A percentile compares a stretch with the other conserved stretches of the same genome.
Evolutionary conservation across 2,888 invertebrate species (phyloP).

Genomic region (Empis livida): DNA sequence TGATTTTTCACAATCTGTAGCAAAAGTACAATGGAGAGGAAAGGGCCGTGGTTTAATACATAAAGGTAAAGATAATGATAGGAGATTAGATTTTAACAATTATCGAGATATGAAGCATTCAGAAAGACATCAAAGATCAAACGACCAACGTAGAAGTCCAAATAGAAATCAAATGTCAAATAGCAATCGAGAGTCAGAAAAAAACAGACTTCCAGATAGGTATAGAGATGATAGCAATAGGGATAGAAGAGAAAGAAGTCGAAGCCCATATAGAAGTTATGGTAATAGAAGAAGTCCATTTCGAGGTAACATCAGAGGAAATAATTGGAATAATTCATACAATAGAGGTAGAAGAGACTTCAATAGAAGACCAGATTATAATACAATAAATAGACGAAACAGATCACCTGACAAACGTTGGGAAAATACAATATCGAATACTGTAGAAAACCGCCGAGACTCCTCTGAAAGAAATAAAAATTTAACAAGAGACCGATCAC

Average conservation of each 20-base stretch:
- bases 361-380: background rate
- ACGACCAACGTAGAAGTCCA: slow-evolving; percentile 4
- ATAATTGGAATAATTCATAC: no score
- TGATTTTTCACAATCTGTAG: slow-evolving; percentile 97
- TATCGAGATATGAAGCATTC: slow-evolving; percentile 9
- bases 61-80: slow-evolving; percentile 18
- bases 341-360: background rate
- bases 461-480: background rate
- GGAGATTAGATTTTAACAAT: slow-evolving; percentile 25
- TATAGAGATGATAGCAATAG: background rate
- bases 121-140: slow-evolving; percentile 6
- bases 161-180: background rate
- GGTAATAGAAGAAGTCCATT: background rate
- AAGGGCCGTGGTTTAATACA: slow-evolving; percentile 65
- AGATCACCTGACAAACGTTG: background rate
- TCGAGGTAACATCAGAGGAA: background rate
- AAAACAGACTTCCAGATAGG: no score
- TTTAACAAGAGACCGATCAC: background rate
- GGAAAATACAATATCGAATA: background rate
- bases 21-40: slow-evolving; percentile 83
- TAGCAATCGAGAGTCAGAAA: background rate
- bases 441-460: background rate
- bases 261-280: background rate
- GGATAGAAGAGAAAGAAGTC: background rate
- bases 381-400: background rate